Conservation (phyloP, 2,113 vertebrate species). For the Morone saxatilis region DNA sequence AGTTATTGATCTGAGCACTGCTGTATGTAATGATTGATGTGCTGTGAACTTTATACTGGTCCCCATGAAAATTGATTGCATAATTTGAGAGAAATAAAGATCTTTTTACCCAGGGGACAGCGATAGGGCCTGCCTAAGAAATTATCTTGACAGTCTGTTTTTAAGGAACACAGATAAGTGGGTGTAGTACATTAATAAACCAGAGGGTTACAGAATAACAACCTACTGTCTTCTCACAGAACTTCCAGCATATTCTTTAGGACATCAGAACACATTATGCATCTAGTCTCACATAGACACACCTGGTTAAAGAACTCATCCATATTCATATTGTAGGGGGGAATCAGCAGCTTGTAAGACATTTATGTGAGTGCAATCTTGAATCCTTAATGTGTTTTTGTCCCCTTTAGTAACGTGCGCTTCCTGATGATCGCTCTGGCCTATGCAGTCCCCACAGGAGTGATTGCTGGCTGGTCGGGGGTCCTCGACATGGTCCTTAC, state of each 20-base stretch:
- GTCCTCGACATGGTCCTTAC: conserved; percentile 97
- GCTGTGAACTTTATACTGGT: background rate
- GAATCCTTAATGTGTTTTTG: conserved; percentile 3
- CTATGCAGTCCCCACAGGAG: conserved; percentile 94
- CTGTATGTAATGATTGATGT: background rate
- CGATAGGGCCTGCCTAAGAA: background rate
- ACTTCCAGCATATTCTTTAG: background rate
- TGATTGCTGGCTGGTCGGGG: conserved; percentile 95
- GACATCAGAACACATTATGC: background rate
- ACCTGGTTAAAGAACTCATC: background rate
- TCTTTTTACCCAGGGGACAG: background rate
- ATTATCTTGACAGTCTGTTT: background rate
- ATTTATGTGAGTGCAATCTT: background rate
- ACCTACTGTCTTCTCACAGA: background rate
- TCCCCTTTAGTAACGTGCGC: conserved; percentile 89
- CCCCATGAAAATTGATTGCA: background rate
- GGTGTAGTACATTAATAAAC: background rate
- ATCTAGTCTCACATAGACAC: background rate
- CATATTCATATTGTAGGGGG: conserved; percentile 1
- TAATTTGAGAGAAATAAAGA: background rate
- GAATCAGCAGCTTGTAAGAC: background rate
- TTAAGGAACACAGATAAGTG: background rate
- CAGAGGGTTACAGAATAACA: background rate
- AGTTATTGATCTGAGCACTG: background rate
- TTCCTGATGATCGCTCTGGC: conserved; percentile 98